Percentiles rank a stretch among this genome's conserved stretches.
phyloP scores from a whole-genome alignment of 2,888 invertebrate species.

The Tiphia femorata region DNA sequence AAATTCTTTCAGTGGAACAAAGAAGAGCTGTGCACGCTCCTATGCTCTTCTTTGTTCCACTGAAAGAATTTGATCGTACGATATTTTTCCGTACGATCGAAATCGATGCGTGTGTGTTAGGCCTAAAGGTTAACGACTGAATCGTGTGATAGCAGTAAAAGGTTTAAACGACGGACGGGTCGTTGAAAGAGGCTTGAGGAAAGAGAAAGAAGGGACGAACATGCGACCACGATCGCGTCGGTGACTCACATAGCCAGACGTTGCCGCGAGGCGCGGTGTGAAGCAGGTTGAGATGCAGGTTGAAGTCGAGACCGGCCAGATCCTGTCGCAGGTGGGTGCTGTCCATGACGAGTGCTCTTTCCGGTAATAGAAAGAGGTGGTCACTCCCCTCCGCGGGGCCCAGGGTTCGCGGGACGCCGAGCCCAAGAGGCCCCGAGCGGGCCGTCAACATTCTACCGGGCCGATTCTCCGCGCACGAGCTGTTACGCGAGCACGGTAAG shows the following conservation, averaged over 20 bases:
- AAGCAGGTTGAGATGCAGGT: slow-evolving; percentile 69
- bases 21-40: too few species aligned
- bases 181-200: too few species aligned
- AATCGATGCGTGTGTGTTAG: too few species aligned
- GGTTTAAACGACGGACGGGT: too few species aligned
- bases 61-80: too few species aligned
- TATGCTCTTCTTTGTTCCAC: too few species aligned
- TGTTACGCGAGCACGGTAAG: slow-evolving; percentile 18
- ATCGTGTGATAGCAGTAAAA: too few species aligned
- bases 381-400: slow-evolving; percentile 72
- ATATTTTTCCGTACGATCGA: too few species aligned
- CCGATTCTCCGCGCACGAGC: slow-evolving; percentile 24
- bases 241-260: slow-evolving; percentile 73
- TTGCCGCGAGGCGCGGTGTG: slow-evolving; percentile 73
- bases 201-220: too few species aligned
- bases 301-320: slow-evolving; percentile 72
- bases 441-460: slow-evolving; percentile 60
- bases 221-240: too few species aligned
- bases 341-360: slow-evolving; percentile 72
- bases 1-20: too few species aligned
- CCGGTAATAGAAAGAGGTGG: slow-evolving; percentile 72
- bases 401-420: slow-evolving; percentile 63
- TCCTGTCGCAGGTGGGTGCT: slow-evolving; percentile 71
- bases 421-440: slow-evolving; percentile 61
- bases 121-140: too few species aligned